Conservation (phyloP, 2,797 vertebrate species). For the Sandelia bainsii region DNA sequence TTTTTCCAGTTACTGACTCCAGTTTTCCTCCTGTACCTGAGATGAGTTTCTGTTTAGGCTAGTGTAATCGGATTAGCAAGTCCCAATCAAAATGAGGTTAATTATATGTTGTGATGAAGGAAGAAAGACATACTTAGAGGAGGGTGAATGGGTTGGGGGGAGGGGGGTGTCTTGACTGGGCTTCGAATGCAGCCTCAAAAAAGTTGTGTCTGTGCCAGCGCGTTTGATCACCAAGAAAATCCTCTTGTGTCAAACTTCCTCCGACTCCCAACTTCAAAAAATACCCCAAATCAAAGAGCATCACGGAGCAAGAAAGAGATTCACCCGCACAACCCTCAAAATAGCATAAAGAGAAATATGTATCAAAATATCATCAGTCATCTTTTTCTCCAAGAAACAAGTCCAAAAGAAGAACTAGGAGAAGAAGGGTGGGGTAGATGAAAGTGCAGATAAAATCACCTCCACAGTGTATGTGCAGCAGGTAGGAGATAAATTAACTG, state of each 20-base stretch:
- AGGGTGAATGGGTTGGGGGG: background rate
- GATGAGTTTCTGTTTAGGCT: conserved; percentile 5
- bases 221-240: conserved; percentile 72
- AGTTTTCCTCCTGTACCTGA: background rate
- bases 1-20: background rate
- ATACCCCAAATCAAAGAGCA: conserved; percentile 67
- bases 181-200: conserved; percentile 50
- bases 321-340: conserved; percentile 61
- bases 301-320: conserved; percentile 57
- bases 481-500: conserved; percentile 60
- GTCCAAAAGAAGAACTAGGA: conserved; percentile 57
- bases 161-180: conserved; percentile 10
- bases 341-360: conserved; percentile 73
- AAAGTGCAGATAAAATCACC: conserved; percentile 59
- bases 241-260: conserved; percentile 67
- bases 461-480: conserved; percentile 51
- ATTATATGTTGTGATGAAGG: conserved; percentile 28
- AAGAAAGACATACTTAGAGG: conserved; percentile 36
- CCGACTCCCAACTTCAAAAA: conserved; percentile 58
- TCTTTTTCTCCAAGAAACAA: conserved; percentile 63
- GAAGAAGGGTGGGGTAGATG: conserved; percentile 3
- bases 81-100: conserved; percentile 34
- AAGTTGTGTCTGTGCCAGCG: conserved; percentile 54
- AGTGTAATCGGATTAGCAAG: conserved; percentile 13
- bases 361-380: conserved; percentile 71